Evolutionary conservation across 2,888 invertebrate genomes (phyloP).

Genomic region (Alcis repandata): DNA sequence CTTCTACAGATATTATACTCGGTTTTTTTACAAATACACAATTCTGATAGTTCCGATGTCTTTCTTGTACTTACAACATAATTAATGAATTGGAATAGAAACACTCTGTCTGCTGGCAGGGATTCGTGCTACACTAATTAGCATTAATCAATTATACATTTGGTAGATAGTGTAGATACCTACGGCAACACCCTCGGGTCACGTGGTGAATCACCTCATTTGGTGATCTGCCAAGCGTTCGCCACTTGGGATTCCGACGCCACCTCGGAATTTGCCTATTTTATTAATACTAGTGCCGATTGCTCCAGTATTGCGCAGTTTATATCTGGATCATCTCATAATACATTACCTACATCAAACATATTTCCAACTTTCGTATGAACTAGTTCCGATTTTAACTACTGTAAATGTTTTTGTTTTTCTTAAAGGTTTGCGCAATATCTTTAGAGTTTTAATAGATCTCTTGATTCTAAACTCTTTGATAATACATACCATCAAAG

Average conservation of each 20-base stretch:
- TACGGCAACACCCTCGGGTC: slow-evolving; percentile 55
- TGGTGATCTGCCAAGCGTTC: slow-evolving; percentile 69
- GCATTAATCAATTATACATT: slow-evolving; percentile 67
- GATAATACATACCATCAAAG: not conserved
- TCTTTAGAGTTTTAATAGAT: not conserved
- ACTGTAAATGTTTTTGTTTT: slow-evolving; percentile 2
- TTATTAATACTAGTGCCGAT: slow-evolving; percentile 57
- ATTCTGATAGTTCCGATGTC: not conserved
- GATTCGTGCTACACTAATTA: slow-evolving; percentile 61
- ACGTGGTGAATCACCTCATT: slow-evolving; percentile 58
- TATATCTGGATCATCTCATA: slow-evolving; percentile 35
- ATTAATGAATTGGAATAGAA: slow-evolving; percentile 23
- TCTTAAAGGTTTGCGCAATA: not conserved
- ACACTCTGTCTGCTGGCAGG: slow-evolving; percentile 49
- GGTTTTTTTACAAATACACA: not conserved
- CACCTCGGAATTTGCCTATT: slow-evolving; percentile 56
- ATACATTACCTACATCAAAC: slow-evolving; percentile 21
- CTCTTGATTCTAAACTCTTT: not conserved
- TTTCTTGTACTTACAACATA: slow-evolving; percentile 8
- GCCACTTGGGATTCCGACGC: slow-evolving; percentile 53
- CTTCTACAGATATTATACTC: not conserved
- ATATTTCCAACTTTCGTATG: slow-evolving; percentile 40
- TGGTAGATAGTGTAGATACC: too few relatives aligned
- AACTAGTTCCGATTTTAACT: slow-evolving; percentile 22
- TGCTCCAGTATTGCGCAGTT: slow-evolving; percentile 51